Evolutionary conservation across 2,888 invertebrate species (phyloP), one percentile per base, ranked within the genome.

Genomic region (Laothoe populi): DNA sequence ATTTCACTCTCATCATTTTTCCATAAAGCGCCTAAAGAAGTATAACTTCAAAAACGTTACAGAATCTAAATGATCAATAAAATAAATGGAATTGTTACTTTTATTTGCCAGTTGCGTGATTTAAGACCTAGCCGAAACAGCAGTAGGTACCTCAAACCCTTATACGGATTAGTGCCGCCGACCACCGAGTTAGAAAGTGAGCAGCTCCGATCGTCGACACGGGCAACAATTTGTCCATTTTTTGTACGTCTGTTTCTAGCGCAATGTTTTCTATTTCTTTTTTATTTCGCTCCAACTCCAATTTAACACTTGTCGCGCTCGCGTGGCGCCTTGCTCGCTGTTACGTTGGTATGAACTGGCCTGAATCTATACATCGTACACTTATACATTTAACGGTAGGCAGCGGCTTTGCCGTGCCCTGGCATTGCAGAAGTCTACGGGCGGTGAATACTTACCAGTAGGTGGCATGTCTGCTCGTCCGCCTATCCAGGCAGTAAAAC

Each of bases 291-390:
- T 69, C 74, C 70, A 73, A 74, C 72, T 79, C 78, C 80, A 84
- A 83, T 83, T 84, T 83, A 81, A 82, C 84, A 84, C 83, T 84
- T 84, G 84, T 82, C 83, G 80, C 74, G 78, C 65, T 76, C 74
- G 77, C 76, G 76, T 77, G 79, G 79, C 81, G 77, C 80, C 75
- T 76, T 70, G n/a, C 4, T 67, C 19, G 66, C 35, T 71, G 69
- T 77, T 0, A 13, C 44, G 0, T 5, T 23, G 59, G 1, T 4
- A 13, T 46, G 60, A 11, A 76, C 13, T 76, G 78, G 72, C 59
- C 63, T 58, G 13, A 19, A 26, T n/a, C n/a, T n/a, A n/a, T n/a
- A n/a, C n/a, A n/a, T n/a, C n/a, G n/a, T n/a, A n/a, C n/a, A n/a
- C n/a, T n/a, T n/a, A n/a, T n/a, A n/a, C n/a, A n/a, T n/a, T n/a